Evolutionary conservation across 2,888 invertebrate species (phyloP), one percentile per base, ranked within the genome.

Genomic region (Eulithis testata): DNA sequence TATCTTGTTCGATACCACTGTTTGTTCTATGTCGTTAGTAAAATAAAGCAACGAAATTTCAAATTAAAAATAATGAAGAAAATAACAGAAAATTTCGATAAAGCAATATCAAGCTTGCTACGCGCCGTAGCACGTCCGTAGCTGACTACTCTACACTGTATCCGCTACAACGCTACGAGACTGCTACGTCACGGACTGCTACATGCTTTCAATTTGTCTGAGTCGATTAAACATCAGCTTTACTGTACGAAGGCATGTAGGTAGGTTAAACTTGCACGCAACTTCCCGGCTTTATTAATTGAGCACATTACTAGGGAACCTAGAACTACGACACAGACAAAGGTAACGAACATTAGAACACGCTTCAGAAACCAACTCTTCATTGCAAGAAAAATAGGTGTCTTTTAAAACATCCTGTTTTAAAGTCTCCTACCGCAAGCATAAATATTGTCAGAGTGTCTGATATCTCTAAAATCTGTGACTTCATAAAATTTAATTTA

Each of bases 291-390:
- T 73, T 82, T 83, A 83, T 82, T 82, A 85, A 85, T 85, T 76
- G 78, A 68, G 71, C 63, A 74, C 81, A 81, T 83, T 81, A 84
- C 72, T 68, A 64, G 70, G 69, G 70, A 69, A 69, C 65, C 63
- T 63, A 71, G 66, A 55, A 69, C 65, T 62, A 64, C 72, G 66
- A 55, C 63, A 72, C 70, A 79, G 73, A 82, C 81, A 84, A 83
- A 84, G 79, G 77, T 78, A 84, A 82, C 72, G 77, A 79, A 76
- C 80, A 83, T 86, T 86, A 84, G 75, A 76, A 65, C 73, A 68
- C 70, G 72, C 71, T 71, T 71, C 21, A 76, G 83, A 78, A 83
- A 79, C 79, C 74, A 71, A 68, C 44, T 44, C n/a, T 44, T 36
- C 11, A 44, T 40, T 40, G 4, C 6, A 40, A 8, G 40, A 40